phyloP scores from a whole-genome alignment of 2,888 invertebrate genomes.

The Pachydiplax longipennis region DNA sequence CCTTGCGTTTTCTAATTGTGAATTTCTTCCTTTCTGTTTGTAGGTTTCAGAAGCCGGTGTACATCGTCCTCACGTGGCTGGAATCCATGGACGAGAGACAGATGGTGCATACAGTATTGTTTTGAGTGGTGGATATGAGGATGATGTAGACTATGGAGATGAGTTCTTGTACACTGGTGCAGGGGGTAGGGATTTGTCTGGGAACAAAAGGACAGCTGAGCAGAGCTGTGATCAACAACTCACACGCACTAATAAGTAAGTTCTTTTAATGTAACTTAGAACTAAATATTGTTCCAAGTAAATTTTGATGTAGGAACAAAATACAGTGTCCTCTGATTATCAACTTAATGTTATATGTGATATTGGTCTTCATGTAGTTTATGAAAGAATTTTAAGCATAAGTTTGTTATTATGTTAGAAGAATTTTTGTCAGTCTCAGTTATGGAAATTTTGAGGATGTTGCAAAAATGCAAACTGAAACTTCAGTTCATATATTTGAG shows the following conservation, averaged over 20 bases:
- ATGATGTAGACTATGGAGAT: slow-evolving; percentile 80
- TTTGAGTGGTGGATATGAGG: slow-evolving; percentile 83
- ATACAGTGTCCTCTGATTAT: too few species aligned
- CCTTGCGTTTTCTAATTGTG: not conserved
- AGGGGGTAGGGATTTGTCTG: slow-evolving; percentile 82
- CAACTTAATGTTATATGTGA: not conserved
- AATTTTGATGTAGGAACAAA: not conserved
- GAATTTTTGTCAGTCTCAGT: too few species aligned
- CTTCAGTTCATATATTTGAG: too few species aligned
- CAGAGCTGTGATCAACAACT: slow-evolving; percentile 82
- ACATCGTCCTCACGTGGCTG: slow-evolving; percentile 83
- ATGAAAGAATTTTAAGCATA: too few species aligned
- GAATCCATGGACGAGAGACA: slow-evolving; percentile 80
- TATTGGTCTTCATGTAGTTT: not conserved
- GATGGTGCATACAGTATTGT: slow-evolving; percentile 85
- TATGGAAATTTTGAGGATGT: too few species aligned
- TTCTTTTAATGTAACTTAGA: not conserved
- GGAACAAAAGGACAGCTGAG: slow-evolving; percentile 80
- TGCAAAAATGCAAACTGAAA: too few species aligned
- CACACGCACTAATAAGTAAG: slow-evolving; percentile 76
- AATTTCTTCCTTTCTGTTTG: not conserved
- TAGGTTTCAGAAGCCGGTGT: slow-evolving; percentile 82
- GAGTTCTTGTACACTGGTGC: slow-evolving; percentile 85
- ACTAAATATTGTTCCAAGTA: not conserved
- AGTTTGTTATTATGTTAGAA: too few species aligned